A percentile compares a stretch with the other conserved stretches of the same genome.
Evolutionary conservation across 1,140 invertebrate species (phyloP).

Genomic region (Pseudomyrmex dendroicus): DNA sequence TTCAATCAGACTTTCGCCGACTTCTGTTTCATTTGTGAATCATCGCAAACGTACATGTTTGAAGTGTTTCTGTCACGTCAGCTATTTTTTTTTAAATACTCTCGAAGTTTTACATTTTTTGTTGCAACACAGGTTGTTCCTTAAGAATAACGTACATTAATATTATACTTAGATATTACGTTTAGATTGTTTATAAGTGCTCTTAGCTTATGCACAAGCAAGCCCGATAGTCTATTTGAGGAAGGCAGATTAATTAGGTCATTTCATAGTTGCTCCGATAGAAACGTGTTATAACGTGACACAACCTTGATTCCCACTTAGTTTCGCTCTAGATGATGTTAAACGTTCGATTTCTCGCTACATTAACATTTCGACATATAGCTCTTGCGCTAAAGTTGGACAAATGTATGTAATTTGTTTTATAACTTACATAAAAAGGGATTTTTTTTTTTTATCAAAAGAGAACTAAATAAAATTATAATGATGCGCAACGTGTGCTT

Average conservation of each 20-base stretch:
- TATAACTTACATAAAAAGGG: too few relatives aligned
- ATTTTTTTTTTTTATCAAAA: background rate
- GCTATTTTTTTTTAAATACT: background rate
- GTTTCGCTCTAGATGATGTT: conserved; percentile 52
- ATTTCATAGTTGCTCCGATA: conserved; percentile 55
- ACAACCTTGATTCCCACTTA: conserved; percentile 62
- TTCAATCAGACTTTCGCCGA: conserved; percentile 66
- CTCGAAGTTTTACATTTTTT: too few relatives aligned
- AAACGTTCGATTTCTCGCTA: conserved; percentile 23
- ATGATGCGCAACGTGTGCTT: too few relatives aligned
- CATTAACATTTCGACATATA: conserved; percentile 22
- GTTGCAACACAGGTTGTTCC: too few relatives aligned
- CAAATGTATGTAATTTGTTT: conserved; percentile 13
- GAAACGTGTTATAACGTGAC: conserved; percentile 29
- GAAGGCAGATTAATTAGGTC: conserved; percentile 66
- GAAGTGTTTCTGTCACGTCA: conserved; percentile 41
- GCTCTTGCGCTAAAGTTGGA: conserved; percentile 2
- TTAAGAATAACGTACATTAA: too few relatives aligned
- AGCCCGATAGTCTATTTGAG: conserved; percentile 68
- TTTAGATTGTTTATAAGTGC: too few relatives aligned
- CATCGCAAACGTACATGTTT: conserved; percentile 54
- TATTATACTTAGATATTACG: too few relatives aligned
- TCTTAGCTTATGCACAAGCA: background rate
- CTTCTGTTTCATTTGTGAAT: conserved; percentile 71
- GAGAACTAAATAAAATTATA: too few relatives aligned